Evolutionary conservation across 1,140 invertebrate species (phyloP), one percentile per base, ranked within the genome.

Genomic region (Trachymyrmex septentrionalis): DNA sequence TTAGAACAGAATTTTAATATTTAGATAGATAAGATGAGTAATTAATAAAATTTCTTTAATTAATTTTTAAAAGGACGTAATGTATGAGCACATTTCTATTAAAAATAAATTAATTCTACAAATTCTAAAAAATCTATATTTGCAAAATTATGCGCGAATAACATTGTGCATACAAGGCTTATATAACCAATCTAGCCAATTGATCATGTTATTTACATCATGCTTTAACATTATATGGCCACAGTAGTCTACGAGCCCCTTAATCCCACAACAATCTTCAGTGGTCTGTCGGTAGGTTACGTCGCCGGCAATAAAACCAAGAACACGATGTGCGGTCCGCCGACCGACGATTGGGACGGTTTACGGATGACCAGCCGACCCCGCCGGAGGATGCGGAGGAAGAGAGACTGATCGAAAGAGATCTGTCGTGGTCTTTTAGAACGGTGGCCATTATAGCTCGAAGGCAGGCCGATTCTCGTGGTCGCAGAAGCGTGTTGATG

Each of bases 401-500:
- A 78, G 82, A 69, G 38, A 69, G 24, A 30, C 38, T 50, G n/a
- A 71, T 63, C 50, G 69, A 64, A 64, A 78, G 55, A 75, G 72
- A 53, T 69, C 64, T 64, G 12, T 27, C 59, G 71, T 38, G 53
- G 88, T 88, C 86, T 82, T 86, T 87, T 63, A 76, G 81, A 64
- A 84, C 77, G 86, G 77, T 86, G 73, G 67, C 77, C 87, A 91
- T 87, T 67, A 91, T 88, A 91, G 78, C 89, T 88, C 75, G 82
- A 57, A 89, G 90, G 84, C 80, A 88, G 63, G 44, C 66, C 89
- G 75, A 88, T 91, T 64, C 87, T 91, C 80, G 87, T 81, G 87
- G 87, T 91, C 86, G 86, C 81, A 64, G 90, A 75, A 92, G 91
- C 88, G 89, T 89, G 91, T 90, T 92, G 90, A 92, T 91, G 88